These are phyloP conservation scores for Propithecus perrieri DNA, from an alignment of 2,797 vertebrate genomes.

Conservation along the genomic window DNA sequence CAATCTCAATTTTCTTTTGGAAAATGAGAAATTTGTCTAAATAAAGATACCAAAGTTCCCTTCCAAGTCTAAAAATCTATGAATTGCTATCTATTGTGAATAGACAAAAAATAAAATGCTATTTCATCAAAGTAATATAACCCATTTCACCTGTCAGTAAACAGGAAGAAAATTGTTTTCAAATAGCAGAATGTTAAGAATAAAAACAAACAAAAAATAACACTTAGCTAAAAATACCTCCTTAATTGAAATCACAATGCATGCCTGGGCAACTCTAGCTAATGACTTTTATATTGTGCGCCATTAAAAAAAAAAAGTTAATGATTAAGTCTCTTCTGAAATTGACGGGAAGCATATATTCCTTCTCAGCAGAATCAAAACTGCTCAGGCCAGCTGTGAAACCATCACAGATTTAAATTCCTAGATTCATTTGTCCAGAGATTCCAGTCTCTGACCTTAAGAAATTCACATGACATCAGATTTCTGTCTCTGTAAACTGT, in stretches of 20 bases:
- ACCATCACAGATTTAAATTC: conserved; percentile 18
- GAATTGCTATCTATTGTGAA: neutral
- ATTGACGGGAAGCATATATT: neutral
- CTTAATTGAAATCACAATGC: neutral
- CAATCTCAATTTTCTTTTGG: neutral
- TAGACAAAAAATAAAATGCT: neutral
- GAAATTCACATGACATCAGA: conserved; percentile 33
- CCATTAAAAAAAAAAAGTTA: neutral
- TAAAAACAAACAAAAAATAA: conserved; percentile 17
- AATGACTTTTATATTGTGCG: neutral
- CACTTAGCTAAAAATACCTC: neutral
- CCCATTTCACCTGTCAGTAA: neutral
- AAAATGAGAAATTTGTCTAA: conserved; percentile 24
- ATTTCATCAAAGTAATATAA: neutral
- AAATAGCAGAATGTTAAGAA: conserved; percentile 25
- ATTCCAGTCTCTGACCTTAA: neutral
- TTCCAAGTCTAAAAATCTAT: neutral
- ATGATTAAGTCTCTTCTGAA: conserved; percentile 40
- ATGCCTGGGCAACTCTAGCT: neutral
- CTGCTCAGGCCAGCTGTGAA: neutral
- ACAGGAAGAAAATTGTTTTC: neutral
- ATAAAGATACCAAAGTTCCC: neutral
- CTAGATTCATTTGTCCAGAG: neutral
- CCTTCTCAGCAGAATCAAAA: conserved; percentile 46
- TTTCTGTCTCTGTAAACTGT: conserved; percentile 35